Conservation (phyloP, 2,888 invertebrate genomes). For the Rhimphoctona megacephalus region DNA sequence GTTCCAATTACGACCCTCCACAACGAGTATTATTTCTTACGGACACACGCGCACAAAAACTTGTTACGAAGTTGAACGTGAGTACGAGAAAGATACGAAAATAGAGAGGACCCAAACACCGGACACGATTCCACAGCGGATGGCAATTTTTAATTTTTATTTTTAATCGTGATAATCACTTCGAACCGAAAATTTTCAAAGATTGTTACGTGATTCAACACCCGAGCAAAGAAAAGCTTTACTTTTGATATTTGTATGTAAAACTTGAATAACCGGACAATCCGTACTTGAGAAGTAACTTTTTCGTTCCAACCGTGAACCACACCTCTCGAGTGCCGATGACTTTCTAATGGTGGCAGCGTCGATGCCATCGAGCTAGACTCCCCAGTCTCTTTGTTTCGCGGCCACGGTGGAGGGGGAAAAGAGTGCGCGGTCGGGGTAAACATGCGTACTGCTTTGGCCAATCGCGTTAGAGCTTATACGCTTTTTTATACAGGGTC, state of each 20-base stretch:
- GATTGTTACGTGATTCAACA: constrained; percentile 1
- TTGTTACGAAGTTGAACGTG: neutral
- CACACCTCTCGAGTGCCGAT: constrained; percentile 76
- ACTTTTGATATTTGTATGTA: neutral
- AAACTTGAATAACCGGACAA: neutral
- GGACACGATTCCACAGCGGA: neutral
- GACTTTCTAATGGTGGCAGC: constrained; percentile 81
- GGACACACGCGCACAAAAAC: neutral
- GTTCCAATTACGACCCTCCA: neutral
- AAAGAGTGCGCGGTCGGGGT: constrained; percentile 67
- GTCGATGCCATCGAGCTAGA: constrained; percentile 73
- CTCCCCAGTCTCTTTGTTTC: constrained; percentile 80
- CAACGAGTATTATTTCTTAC: neutral
- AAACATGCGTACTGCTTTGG: constrained; percentile 22
- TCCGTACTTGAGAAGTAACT: neutral
- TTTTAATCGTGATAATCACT: neutral
- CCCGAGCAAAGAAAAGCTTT: constrained; percentile 9
- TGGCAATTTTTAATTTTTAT: neutral
- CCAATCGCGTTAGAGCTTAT: constrained; percentile 68
- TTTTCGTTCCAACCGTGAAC: constrained; percentile 61
- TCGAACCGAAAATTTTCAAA: neutral
- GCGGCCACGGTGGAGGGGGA: constrained; percentile 28
- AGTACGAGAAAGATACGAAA: neutral
- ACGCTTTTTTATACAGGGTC: constrained; percentile 65
- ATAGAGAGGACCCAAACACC: neutral